Conservation (phyloP, 2,797 vertebrate genomes). For the Microhierax caerulescens region DNA sequence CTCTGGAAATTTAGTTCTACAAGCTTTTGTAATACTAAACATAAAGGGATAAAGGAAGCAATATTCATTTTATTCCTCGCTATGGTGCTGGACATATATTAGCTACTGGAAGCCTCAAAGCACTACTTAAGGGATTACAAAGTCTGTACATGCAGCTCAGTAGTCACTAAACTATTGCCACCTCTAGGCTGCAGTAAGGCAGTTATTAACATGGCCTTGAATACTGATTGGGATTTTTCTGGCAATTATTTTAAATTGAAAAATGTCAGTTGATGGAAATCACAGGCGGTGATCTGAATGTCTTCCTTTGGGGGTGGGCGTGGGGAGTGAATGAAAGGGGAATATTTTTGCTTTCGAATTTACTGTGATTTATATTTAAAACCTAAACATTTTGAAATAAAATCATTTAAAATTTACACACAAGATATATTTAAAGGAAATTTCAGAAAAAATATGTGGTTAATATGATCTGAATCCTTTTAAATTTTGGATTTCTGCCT, state of each 20-base stretch:
- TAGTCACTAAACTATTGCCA: slow-evolving; percentile 21
- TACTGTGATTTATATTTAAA: neutral
- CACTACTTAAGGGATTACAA: slow-evolving; percentile 31
- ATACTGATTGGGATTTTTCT: neutral
- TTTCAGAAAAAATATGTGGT: neutral
- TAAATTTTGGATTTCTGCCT: neutral
- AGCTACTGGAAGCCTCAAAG: slow-evolving; percentile 15
- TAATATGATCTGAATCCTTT: neutral
- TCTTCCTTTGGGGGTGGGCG: neutral
- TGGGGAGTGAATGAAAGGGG: neutral
- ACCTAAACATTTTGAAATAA: neutral
- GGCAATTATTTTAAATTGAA: slow-evolving; percentile 24
- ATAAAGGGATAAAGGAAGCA: neutral
- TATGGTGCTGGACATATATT: neutral
- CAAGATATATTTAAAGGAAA: neutral
- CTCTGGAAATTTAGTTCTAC: neutral
- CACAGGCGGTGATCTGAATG: neutral
- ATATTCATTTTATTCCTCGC: slow-evolving; percentile 8
- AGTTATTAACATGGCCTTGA: neutral
- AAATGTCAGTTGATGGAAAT: neutral
- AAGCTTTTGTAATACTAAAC: neutral
- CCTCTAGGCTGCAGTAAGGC: neutral
- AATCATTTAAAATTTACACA: neutral
- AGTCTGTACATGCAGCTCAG: neutral
- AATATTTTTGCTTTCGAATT: neutral